phyloP scores from a whole-genome alignment of 2,888 invertebrate species.

The Molanna angustata region DNA sequence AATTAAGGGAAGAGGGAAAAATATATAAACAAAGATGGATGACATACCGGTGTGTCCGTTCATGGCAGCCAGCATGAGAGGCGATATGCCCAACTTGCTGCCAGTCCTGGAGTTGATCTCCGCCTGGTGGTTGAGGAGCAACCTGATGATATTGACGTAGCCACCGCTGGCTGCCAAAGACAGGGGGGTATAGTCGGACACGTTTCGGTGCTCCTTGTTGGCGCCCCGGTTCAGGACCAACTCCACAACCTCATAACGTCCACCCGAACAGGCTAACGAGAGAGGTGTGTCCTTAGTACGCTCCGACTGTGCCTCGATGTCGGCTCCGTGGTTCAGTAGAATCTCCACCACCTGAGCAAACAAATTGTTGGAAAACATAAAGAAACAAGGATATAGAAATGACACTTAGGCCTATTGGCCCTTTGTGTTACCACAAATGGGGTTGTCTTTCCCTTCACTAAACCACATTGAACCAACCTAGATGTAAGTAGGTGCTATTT shows the following conservation, averaged over 20 bases:
- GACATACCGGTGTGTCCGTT: slow-evolving; percentile 79
- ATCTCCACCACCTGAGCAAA: slow-evolving; percentile 88
- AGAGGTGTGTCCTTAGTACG: slow-evolving; percentile 98
- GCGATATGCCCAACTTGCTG: slow-evolving; percentile 96
- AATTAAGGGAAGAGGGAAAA: no score
- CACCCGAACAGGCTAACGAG: slow-evolving; percentile 95
- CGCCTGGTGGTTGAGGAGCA: slow-evolving; percentile 89
- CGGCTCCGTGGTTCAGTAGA: slow-evolving; percentile 90
- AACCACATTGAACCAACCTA: no score
- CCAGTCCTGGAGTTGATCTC: slow-evolving; percentile 98
- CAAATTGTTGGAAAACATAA: no score
- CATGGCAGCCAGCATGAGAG: slow-evolving; percentile 99
- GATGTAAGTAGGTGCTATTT: no score
- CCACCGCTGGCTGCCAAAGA: slow-evolving; percentile 98
- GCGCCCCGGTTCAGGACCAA: slow-evolving; percentile 83
- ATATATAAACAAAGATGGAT: slow-evolving; percentile 10
- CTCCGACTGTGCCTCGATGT: slow-evolving; percentile 98
- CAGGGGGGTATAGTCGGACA: slow-evolving; percentile 98
- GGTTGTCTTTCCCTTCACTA: no score
- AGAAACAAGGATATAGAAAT: no score
- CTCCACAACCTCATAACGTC: slow-evolving; percentile 95
- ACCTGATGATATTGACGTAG: slow-evolving; percentile 96
- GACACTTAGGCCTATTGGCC: no score
- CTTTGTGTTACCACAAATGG: no score
- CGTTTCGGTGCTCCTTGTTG: slow-evolving; percentile 97